Percentiles rank a stretch among this genome's conserved stretches.
These are phyloP conservation scores for Alethe castanea DNA, from an alignment of 2,113 vertebrate species.

Conservation along the genomic window DNA sequence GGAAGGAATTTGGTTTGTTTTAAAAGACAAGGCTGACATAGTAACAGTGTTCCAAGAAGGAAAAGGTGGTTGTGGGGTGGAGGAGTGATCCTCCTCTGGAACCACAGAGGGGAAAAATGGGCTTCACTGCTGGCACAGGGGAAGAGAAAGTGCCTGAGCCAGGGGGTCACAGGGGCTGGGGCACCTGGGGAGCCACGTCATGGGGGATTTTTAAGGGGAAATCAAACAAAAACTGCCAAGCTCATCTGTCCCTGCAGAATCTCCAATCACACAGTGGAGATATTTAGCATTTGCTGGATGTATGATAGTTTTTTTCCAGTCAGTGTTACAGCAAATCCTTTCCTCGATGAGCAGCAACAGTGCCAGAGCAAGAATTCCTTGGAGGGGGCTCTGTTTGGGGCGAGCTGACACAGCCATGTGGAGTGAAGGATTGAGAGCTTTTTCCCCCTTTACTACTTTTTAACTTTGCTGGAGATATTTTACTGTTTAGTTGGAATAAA, in stretches of 20 bases:
- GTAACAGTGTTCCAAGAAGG: not conserved
- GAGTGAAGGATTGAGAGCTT: not conserved
- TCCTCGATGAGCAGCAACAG: rapidly evolving
- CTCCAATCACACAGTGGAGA: not conserved
- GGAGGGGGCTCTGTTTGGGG: not conserved
- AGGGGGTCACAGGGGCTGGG: rapidly evolving
- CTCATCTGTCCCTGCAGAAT: not conserved
- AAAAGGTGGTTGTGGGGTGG: not conserved
- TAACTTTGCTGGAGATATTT: not conserved
- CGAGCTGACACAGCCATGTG: not conserved
- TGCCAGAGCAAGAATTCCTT: not conserved
- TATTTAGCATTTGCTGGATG: not conserved
- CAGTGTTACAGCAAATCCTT: not conserved
- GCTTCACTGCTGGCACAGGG: not conserved
- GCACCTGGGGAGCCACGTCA: not conserved
- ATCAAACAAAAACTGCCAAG: not conserved
- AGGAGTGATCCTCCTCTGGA: rapidly evolving
- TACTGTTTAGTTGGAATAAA: not conserved
- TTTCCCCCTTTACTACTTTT: not conserved
- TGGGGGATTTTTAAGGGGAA: rapidly evolving
- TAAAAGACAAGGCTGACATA: not conserved
- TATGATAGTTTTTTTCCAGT: not conserved
- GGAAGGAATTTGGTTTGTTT: not conserved
- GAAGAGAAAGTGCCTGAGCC: too few relatives aligned
- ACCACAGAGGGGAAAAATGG: rapidly evolving